Conservation (phyloP, 92 coral and sea anemone species). For the Actinernus sp. region DNA sequence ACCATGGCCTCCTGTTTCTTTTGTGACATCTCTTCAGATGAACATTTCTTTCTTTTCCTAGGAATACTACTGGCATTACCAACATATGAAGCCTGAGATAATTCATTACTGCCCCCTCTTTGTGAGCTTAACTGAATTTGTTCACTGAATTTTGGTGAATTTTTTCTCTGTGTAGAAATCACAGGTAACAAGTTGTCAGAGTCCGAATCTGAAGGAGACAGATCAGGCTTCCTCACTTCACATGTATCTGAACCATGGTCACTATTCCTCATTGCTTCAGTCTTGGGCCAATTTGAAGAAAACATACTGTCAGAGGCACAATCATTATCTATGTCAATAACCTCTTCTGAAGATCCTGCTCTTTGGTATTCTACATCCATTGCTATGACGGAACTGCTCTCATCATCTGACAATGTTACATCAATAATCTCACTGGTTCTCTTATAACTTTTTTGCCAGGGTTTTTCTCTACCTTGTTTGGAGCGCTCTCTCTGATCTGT, state of each 20-base stretch:
- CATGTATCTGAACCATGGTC: slow-evolving; percentile 5
- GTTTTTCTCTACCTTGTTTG: too few relatives aligned
- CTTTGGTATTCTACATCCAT: too few relatives aligned
- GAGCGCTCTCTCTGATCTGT: too few relatives aligned
- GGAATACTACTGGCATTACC: background rate
- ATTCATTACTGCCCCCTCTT: too few relatives aligned
- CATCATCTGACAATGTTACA: slow-evolving; percentile 60
- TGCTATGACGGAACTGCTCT: too few relatives aligned
- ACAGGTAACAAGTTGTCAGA: slow-evolving; percentile 20
- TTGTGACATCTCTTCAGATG: slow-evolving; percentile 32
- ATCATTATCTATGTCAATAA: background rate
- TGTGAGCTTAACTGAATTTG: too few relatives aligned
- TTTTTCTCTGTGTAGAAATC: background rate
- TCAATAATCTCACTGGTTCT: slow-evolving; percentile 61
- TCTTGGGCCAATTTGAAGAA: too few relatives aligned
- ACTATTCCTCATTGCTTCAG: too few relatives aligned
- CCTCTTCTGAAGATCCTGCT: too few relatives aligned
- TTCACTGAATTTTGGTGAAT: too few relatives aligned
- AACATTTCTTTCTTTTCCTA: background rate
- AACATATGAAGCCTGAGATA: background rate
- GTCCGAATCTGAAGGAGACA: slow-evolving; percentile 35
- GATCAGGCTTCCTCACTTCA: slow-evolving; percentile 30
- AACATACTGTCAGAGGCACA: too few relatives aligned
- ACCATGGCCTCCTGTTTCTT: slow-evolving; percentile 51
- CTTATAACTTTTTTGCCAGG: too few relatives aligned